Conservation (phyloP, 1,140 invertebrate species). For the Scaptodrosophila lebanonensis region DNA sequence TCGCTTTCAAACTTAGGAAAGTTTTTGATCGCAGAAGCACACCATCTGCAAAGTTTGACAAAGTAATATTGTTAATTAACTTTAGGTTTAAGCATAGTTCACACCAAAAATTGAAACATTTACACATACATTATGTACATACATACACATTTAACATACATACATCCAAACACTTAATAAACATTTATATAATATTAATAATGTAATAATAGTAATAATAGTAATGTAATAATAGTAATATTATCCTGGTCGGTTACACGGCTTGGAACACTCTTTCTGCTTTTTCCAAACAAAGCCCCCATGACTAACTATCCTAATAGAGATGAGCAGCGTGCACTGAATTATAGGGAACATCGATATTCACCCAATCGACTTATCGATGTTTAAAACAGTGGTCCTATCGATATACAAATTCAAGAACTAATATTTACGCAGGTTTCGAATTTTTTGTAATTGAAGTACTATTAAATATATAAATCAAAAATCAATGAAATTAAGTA, state of each 20-base stretch:
- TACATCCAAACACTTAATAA: constrained; percentile 70
- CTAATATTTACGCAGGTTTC: too few species aligned
- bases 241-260: constrained; percentile 95
- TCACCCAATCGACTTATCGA: not conserved
- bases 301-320: constrained; percentile 82
- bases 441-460: too few species aligned
- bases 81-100: constrained; percentile 70
- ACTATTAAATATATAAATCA: too few species aligned
- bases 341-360: not conserved
- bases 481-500: too few species aligned
- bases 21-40: constrained; percentile 20
- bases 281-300: constrained; percentile 91
- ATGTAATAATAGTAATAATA: too few species aligned
- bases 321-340: too few species aligned
- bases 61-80: constrained; percentile 61
- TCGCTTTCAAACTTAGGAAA: constrained; percentile 32
- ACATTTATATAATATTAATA: constrained; percentile 72
- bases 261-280: constrained; percentile 84
- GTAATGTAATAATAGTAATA: constrained; percentile 13
- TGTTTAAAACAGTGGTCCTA: too few species aligned
- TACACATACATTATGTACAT: constrained; percentile 64
- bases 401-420: too few species aligned
- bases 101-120: constrained; percentile 66
- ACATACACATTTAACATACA: constrained; percentile 59
- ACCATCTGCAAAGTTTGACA: constrained; percentile 26